These are phyloP conservation scores for Ariolimax columbianus DNA, from an alignment of 2,888 invertebrate species.

Conservation along the genomic window DNA sequence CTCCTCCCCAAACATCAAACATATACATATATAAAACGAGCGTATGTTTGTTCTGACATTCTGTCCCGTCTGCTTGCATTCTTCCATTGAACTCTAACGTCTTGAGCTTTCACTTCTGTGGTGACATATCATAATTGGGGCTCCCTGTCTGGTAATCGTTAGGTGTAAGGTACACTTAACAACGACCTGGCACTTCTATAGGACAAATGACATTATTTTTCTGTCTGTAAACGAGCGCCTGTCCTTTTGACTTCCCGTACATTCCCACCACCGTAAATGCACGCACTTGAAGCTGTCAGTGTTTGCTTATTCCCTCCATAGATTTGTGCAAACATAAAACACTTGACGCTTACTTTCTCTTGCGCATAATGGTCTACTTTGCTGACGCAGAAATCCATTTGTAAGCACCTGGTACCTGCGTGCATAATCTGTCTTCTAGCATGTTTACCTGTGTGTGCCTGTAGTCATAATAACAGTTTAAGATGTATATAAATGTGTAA, in stretches of 20 bases:
- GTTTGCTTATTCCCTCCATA: neutral
- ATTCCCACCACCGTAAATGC: neutral
- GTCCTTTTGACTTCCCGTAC: neutral
- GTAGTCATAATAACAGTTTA: neutral
- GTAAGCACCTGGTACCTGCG: neutral
- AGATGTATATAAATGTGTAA: neutral
- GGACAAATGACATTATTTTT: neutral
- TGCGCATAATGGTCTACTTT: neutral
- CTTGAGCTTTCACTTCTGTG: neutral
- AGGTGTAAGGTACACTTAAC: neutral
- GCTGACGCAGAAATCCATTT: neutral
- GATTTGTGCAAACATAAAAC: conserved; percentile 2
- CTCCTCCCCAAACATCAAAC: neutral
- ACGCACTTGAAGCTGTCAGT: neutral
- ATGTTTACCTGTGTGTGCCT: neutral
- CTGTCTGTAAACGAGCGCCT: neutral
- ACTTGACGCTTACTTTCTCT: neutral
- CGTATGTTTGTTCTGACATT: neutral
- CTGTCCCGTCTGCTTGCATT: neutral
- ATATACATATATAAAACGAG: neutral
- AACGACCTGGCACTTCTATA: neutral
- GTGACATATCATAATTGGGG: neutral
- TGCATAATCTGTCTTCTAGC: too few relatives aligned
- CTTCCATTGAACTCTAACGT: neutral
- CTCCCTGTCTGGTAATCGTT: neutral